Base-by-base conservation (phyloP, 2,888 invertebrate genomes). In the Eremobia ochroleuca region DNA sequence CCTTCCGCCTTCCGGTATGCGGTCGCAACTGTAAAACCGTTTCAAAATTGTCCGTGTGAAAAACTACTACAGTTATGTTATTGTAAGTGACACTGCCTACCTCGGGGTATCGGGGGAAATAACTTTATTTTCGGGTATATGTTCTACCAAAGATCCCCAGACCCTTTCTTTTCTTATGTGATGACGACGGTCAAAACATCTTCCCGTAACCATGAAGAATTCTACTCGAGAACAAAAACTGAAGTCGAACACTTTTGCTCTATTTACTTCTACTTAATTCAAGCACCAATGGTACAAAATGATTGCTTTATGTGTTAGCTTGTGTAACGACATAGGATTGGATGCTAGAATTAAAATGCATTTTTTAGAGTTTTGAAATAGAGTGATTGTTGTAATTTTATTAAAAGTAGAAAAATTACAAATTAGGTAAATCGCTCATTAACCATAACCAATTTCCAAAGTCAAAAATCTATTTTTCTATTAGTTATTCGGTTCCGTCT, bases 401-500 rank as follows among this genome's bases (percentile, higher is more conserved):
- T 18, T 21, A 21, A 31, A 59, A 31, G 18, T 34, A 21, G 21
- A 59, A 59, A 31, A 21, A 9, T 1, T 8, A 9, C 9, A 59
- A 21, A 61, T 34, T 21, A 9, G 8, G 49, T 25, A 34, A 28
- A 34, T 59, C 9, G 4, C 21, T 61, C 25, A 34, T 25, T 11
- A 61, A 61, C 61, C 0, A n/a, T 40, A 64, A 64, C 9, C 4
- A 34, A 21, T 61, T 34, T 21, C 21, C 11, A 0, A 61, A 34
- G 34, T 11, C 4, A 34, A 61, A 34, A 4, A 34, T 11, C 1
- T 5, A 0, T 4, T 9, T 61, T 34, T 25, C 21, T 2, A 9
- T 34, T 4, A 64, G 37, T 40, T 18, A 40, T 46, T 4, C 25
- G n/a, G 0, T 70, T 34, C 40, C n/a, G 46, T 37, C 88, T 84